Percentiles rank a stretch among this genome's conserved stretches.
These are phyloP conservation scores for Gonioctena quinquepunctata DNA, from an alignment of 1,140 invertebrate genomes.

Conservation along the genomic window DNA sequence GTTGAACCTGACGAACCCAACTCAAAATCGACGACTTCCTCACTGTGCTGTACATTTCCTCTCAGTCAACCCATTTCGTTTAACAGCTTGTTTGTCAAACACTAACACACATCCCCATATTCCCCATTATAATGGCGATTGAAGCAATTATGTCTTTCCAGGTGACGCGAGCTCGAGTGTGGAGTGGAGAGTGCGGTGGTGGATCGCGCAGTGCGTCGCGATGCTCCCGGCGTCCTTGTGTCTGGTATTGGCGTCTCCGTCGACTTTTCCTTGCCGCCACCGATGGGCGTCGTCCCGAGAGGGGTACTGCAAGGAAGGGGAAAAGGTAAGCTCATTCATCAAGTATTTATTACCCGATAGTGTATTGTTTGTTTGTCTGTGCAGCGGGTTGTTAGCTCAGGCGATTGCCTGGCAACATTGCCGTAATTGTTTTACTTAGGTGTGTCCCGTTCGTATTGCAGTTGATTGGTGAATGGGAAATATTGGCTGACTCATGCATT, in stretches of 20 bases:
- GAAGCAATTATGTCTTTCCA: slow-evolving; percentile 34
- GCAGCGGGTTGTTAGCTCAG: background rate
- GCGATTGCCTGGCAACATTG: background rate
- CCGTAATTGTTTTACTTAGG: background rate
- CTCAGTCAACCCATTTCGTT: background rate
- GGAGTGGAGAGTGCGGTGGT: slow-evolving; percentile 37
- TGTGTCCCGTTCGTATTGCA: background rate
- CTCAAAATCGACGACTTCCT: background rate
- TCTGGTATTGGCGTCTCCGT: slow-evolving; percentile 34
- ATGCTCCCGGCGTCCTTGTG: slow-evolving; percentile 37
- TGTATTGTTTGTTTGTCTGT: slow-evolving; percentile 7
- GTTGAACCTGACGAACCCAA: no score
- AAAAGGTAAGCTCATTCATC: slow-evolving; percentile 37
- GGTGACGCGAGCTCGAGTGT: slow-evolving; percentile 29
- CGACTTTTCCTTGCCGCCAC: slow-evolving; percentile 1
- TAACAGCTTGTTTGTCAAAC: slow-evolving; percentile 8
- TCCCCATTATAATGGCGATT: background rate
- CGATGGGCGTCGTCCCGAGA: slow-evolving; percentile 23
- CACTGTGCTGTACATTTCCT: background rate
- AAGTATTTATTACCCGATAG: slow-evolving; percentile 35
- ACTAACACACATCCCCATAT: slow-evolving; percentile 5
- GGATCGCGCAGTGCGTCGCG: slow-evolving; percentile 40
- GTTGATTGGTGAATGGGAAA: background rate
- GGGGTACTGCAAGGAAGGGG: slow-evolving; percentile 15
- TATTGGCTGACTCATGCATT: no score